Evolutionary conservation across 2,113 vertebrate genomes (phyloP).

Genomic region (Micronycteris hirsuta): DNA sequence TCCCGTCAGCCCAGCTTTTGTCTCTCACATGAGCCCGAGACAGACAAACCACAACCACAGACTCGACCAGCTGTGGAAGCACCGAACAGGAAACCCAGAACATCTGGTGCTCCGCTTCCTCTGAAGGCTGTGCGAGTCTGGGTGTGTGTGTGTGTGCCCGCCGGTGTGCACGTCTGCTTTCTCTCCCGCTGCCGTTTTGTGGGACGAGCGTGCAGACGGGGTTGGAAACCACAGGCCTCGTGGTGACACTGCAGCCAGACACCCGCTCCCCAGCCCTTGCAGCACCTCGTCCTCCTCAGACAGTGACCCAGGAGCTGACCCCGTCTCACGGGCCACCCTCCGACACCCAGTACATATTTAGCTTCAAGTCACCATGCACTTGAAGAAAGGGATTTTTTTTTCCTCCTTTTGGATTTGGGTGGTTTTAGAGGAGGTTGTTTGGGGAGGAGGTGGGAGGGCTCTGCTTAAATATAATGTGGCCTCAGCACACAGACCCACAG

Average conservation of each 20-base stretch:
- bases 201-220: slow-evolving; percentile 52
- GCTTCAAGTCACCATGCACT: neutral
- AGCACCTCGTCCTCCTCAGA: slow-evolving; percentile 6
- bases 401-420: neutral
- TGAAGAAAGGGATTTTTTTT: neutral
- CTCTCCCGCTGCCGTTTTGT: slow-evolving; percentile 32
- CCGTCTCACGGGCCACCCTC: neutral
- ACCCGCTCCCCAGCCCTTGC: neutral
- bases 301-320: neutral
- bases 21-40: slow-evolving; percentile 74
- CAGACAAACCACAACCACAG: slow-evolving; percentile 79
- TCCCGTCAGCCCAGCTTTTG: slow-evolving; percentile 67
- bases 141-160: neutral
- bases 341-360: neutral
- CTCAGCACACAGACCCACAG: slow-evolving; percentile 6
- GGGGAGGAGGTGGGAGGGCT: neutral
- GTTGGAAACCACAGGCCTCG: slow-evolving; percentile 57
- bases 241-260: slow-evolving; percentile 64
- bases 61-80: slow-evolving; percentile 69
- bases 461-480: slow-evolving; percentile 49
- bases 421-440: slow-evolving; percentile 37
- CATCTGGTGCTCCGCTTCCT: slow-evolving; percentile 78
- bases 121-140: slow-evolving; percentile 13
- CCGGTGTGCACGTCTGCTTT: neutral
- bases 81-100: slow-evolving; percentile 71